phyloP scores from a whole-genome alignment of 2,113 vertebrate genomes.

The Aegithalos caudatus region DNA sequence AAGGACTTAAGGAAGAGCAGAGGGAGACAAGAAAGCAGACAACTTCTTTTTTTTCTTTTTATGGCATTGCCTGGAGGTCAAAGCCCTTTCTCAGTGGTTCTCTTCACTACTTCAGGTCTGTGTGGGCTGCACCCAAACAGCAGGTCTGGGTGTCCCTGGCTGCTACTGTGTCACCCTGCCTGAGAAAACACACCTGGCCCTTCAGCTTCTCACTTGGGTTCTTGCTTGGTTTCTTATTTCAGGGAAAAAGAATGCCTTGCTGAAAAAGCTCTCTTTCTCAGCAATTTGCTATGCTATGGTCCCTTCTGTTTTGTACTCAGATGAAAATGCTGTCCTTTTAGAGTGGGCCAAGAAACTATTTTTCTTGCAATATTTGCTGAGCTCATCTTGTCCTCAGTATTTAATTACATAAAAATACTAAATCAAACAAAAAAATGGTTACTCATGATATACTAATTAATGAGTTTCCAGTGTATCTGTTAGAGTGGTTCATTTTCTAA shows the following conservation, averaged over 20 bases:
- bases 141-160: not conserved
- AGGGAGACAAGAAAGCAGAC: not conserved
- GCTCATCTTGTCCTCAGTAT: not conserved
- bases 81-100: not conserved
- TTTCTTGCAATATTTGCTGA: not conserved
- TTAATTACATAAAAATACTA: not conserved
- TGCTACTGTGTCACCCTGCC: not conserved
- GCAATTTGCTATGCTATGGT: not conserved
- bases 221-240: not conserved
- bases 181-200: not conserved
- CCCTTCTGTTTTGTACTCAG: not conserved
- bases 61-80: not conserved
- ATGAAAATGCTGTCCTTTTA: not conserved
- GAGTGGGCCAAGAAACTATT: not conserved
- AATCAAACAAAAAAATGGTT: not conserved
- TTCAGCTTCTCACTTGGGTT: not conserved
- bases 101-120: not conserved
- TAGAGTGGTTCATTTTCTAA: not conserved
- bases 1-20: not conserved
- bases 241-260: not conserved
- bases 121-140: not conserved
- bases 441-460: not conserved
- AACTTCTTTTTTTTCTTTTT: not conserved
- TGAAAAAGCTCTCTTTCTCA: not conserved
- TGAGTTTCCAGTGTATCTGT: not conserved